phyloP scores from a whole-genome alignment of 2,888 invertebrate species.

The Lordiphosa andalusiaca region DNA sequence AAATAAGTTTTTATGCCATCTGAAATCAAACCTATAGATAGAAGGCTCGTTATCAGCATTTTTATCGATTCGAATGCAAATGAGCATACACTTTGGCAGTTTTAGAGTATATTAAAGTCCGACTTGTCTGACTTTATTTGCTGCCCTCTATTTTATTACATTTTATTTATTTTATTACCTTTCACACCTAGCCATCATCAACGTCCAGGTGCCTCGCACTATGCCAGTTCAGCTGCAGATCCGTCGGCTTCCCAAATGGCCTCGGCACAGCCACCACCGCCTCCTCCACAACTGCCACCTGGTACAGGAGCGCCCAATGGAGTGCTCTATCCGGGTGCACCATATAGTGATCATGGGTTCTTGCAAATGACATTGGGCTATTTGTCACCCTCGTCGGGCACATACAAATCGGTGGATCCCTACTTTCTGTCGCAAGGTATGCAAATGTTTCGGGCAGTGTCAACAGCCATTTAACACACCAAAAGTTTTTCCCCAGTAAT shows the following conservation, averaged over 20 bases:
- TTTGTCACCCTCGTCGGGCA: slow-evolving; percentile 83
- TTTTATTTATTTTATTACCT: too few relatives aligned
- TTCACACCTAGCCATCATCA: slow-evolving; percentile 42
- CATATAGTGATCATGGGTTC: slow-evolving; percentile 82
- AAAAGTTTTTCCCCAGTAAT: slow-evolving; percentile 45
- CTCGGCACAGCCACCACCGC: slow-evolving; percentile 33
- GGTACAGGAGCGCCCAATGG: slow-evolving; percentile 54
- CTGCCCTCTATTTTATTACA: too few relatives aligned
- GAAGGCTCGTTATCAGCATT: too few relatives aligned
- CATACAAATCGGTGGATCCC: slow-evolving; percentile 87
- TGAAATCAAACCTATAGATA: too few relatives aligned
- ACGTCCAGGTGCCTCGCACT: slow-evolving; percentile 44
- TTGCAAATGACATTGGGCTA: slow-evolving; percentile 87
- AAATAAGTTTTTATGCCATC: too few relatives aligned
- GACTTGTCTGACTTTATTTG: too few relatives aligned
- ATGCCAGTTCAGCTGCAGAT: slow-evolving; percentile 35
- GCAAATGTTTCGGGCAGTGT: slow-evolving; percentile 19
- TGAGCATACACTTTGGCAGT: too few relatives aligned
- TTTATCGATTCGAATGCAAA: too few relatives aligned
- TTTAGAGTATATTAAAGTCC: too few relatives aligned
- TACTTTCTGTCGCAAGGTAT: slow-evolving; percentile 87
- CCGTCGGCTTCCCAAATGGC: slow-evolving; percentile 33
- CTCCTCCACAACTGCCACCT: slow-evolving; percentile 34
- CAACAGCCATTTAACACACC: slow-evolving; percentile 65
- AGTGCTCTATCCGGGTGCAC: slow-evolving; percentile 78